A percentile compares a stretch with the other conserved stretches of the same genome.
phyloP scores from a whole-genome alignment of 2,797 vertebrate species.

The Rhynchotus rufescens region DNA sequence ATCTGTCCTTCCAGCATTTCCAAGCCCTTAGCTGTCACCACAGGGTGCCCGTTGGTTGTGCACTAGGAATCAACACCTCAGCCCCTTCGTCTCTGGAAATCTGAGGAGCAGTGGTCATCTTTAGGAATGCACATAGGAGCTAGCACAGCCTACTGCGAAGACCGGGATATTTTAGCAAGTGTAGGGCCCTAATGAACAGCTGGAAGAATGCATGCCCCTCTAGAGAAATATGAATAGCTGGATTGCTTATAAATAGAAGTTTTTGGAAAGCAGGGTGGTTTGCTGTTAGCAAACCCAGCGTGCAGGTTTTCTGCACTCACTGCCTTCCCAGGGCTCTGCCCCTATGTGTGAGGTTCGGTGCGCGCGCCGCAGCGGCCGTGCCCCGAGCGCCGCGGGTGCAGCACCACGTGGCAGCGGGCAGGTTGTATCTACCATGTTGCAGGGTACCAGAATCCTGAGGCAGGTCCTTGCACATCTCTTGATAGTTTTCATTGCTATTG shows the following conservation, averaged over 20 bases:
- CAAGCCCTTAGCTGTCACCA: accelerated
- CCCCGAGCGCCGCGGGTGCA: neutral
- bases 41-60: neutral
- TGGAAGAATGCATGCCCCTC: neutral
- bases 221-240: neutral
- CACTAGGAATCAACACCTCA: neutral
- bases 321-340: neutral
- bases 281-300: neutral
- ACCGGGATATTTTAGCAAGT: neutral
- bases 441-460: neutral
- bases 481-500: neutral
- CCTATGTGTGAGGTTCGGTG: neutral
- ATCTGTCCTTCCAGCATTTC: neutral
- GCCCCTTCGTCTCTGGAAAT: neutral
- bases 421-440: neutral
- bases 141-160: neutral
- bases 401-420: neutral
- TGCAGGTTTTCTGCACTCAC: neutral
- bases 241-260: neutral
- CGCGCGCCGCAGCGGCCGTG: neutral
- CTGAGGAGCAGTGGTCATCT: neutral
- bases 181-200: neutral
- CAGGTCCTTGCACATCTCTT: neutral
- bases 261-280: neutral
- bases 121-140: neutral